These are phyloP conservation scores for Thera obeliscata DNA, from an alignment of 2,888 invertebrate genomes.

Conservation along the genomic window DNA sequence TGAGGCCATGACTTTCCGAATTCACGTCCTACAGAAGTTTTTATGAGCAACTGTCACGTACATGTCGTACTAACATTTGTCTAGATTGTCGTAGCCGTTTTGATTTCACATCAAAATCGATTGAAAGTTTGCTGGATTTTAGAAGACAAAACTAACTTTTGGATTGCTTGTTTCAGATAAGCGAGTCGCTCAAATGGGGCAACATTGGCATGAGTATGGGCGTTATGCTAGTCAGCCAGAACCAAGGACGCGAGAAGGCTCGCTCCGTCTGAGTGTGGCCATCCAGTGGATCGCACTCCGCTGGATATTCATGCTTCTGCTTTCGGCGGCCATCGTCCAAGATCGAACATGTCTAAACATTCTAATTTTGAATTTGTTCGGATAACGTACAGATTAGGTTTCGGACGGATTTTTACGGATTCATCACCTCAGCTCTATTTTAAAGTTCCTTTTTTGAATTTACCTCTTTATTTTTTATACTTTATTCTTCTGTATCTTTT, in stretches of 20 bases:
- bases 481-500: slow-evolving; percentile 16
- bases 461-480: slow-evolving; percentile 26
- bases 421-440: slow-evolving; percentile 27
- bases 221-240: slow-evolving; percentile 86
- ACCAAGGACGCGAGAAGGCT: slow-evolving; percentile 69
- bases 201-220: slow-evolving; percentile 89
- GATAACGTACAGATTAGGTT: slow-evolving; percentile 9
- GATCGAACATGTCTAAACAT: slow-evolving; percentile 66
- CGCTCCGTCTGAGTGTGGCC: slow-evolving; percentile 76
- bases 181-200: slow-evolving; percentile 89
- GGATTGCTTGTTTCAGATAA: slow-evolving; percentile 85
- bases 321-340: slow-evolving; percentile 68
- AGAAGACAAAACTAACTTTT: slow-evolving; percentile 11
- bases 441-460: slow-evolving; percentile 32
- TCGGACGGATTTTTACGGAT: slow-evolving; percentile 16
- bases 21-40: background rate
- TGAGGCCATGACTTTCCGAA: slow-evolving; percentile 17
- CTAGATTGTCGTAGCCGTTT: background rate
- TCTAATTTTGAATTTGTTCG: slow-evolving; percentile 30
- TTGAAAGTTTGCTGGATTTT: background rate
- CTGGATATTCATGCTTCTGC: slow-evolving; percentile 74
- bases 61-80: slow-evolving; percentile 17
- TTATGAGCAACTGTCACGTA: slow-evolving; percentile 15
- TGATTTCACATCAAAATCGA: background rate
- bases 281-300: slow-evolving; percentile 65